Evolutionary conservation across 2,888 invertebrate species (phyloP).

Genomic region (Arctia plantaginis): DNA sequence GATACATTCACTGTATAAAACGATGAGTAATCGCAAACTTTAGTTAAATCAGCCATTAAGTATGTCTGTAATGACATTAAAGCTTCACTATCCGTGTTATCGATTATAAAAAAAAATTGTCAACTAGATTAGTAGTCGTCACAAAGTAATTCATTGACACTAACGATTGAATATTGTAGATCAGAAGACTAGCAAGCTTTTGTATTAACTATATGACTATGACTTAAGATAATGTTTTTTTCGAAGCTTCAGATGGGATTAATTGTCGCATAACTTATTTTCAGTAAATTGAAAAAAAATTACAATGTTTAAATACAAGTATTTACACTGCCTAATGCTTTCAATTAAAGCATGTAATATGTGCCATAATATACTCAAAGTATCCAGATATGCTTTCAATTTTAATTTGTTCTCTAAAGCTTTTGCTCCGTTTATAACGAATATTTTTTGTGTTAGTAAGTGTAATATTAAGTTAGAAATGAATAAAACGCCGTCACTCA

Average conservation of each 20-base stretch:
- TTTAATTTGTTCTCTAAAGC: conserved; percentile 64
- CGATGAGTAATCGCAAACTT: background rate
- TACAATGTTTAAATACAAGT: background rate
- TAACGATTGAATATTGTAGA: background rate
- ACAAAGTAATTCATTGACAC: background rate
- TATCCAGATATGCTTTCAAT: conserved; percentile 16
- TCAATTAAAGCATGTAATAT: conserved; percentile 34
- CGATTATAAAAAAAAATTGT: background rate
- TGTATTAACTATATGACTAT: no score
- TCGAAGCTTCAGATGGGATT: background rate
- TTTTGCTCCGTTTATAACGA: conserved; percentile 63
- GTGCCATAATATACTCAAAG: conserved; percentile 56
- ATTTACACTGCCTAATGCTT: conserved; percentile 15
- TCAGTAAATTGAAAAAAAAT: background rate
- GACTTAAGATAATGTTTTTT: no score
- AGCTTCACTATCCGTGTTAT: background rate
- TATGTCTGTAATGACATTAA: background rate
- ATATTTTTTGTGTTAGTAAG: conserved; percentile 30
- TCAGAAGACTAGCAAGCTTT: background rate
- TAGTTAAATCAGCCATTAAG: background rate
- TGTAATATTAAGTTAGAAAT: conserved; percentile 35
- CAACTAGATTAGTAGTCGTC: background rate
- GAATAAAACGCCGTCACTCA: conserved; percentile 70
- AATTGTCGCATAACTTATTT: conserved; percentile 4
- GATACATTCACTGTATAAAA: background rate